These are phyloP conservation scores for Dioctria linearis DNA, from an alignment of 2,888 invertebrate species.

Conservation along the genomic window DNA sequence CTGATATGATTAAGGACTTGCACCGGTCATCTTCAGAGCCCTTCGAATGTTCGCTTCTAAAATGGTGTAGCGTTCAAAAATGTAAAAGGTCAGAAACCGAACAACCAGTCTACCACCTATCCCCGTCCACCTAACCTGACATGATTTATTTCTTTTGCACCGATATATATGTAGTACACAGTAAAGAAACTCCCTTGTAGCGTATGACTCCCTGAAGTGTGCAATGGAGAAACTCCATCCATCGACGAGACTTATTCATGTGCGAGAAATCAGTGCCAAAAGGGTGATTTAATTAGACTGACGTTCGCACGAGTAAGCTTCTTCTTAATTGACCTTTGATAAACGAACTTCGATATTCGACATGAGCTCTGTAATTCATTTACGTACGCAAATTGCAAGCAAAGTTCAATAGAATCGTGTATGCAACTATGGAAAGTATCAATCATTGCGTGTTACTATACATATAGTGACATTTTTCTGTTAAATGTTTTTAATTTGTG, in stretches of 20 bases:
- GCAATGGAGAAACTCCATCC: not conserved
- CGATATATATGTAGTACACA: not conserved
- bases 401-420: not conserved
- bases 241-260: not conserved
- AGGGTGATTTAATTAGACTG: slow-evolving; percentile 43
- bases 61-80: not conserved
- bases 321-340: slow-evolving; percentile 44
- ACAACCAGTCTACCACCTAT: not conserved
- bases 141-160: slow-evolving; percentile 41
- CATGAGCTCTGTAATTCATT: slow-evolving; percentile 32
- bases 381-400: slow-evolving; percentile 28
- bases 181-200: slow-evolving; percentile 18
- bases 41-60: no score
- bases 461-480: not conserved
- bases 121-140: not conserved
- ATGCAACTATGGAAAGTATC: not conserved
- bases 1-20: slow-evolving; percentile 1
- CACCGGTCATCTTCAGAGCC: not conserved
- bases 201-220: not conserved
- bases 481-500: no score
- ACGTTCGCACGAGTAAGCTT: slow-evolving; percentile 19
- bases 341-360: slow-evolving; percentile 26
- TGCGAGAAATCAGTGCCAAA: slow-evolving; percentile 29
- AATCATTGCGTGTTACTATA: not conserved
- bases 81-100: not conserved